Conservation (phyloP, 2,797 vertebrate species). For the Siniperca undulata region DNA sequence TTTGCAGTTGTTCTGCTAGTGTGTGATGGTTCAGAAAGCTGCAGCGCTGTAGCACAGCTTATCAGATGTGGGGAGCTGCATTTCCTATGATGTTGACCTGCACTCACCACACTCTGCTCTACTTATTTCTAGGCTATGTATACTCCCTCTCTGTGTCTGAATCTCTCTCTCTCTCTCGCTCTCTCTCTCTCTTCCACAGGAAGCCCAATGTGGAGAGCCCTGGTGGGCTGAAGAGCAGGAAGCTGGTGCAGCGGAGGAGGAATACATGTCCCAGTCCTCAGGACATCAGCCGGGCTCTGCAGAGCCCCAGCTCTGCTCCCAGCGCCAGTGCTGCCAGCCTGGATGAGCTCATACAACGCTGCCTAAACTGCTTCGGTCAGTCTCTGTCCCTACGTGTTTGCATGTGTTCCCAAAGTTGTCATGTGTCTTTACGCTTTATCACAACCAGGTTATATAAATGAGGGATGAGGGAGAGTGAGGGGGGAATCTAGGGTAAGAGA, state of each 20-base stretch:
- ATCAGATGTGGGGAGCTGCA: slow-evolving; percentile 68
- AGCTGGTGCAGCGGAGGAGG: slow-evolving; percentile 84
- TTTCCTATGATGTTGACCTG: slow-evolving; percentile 65
- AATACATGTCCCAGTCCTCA: slow-evolving; percentile 93
- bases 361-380: slow-evolving; percentile 91
- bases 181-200: slow-evolving; percentile 73
- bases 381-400: slow-evolving; percentile 36
- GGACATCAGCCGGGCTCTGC: slow-evolving; percentile 90
- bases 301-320: slow-evolving; percentile 81
- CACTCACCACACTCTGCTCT: slow-evolving; percentile 58
- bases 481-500: slow-evolving; percentile 50
- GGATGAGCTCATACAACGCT: slow-evolving; percentile 91
- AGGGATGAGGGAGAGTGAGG: slow-evolving; percentile 53
- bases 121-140: slow-evolving; percentile 56
- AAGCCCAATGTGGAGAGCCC: slow-evolving; percentile 85
- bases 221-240: slow-evolving; percentile 73
- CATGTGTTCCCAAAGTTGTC: slow-evolving; percentile 54
- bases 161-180: slow-evolving; percentile 3
- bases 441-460: slow-evolving; percentile 76
- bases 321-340: slow-evolving; percentile 87
- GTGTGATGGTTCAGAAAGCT: slow-evolving; percentile 24
- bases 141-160: slow-evolving; percentile 4
- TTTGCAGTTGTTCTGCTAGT: slow-evolving; percentile 24
- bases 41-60: slow-evolving; percentile 50
- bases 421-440: slow-evolving; percentile 65